These are phyloP conservation scores for Drosophila saltans DNA, from an alignment of 1,140 invertebrate species.

Conservation along the genomic window DNA sequence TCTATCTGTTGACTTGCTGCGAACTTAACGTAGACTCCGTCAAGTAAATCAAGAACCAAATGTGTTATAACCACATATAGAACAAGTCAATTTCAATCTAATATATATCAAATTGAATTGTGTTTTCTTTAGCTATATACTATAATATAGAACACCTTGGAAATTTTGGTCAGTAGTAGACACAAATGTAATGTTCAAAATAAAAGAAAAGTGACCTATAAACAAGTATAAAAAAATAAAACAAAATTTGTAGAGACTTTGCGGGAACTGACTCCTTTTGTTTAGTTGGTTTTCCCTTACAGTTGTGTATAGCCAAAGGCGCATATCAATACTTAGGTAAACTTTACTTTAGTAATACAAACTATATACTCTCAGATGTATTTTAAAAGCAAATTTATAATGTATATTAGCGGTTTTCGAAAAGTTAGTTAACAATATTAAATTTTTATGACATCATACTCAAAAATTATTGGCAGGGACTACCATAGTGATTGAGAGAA, in stretches of 20 bases:
- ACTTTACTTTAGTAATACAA: not conserved
- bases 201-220: no score
- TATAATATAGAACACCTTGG: not conserved
- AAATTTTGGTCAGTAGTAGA: not conserved
- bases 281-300: not conserved
- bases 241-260: not conserved
- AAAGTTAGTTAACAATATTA: not conserved
- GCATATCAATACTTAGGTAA: not conserved
- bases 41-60: conserved; percentile 26
- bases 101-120: not conserved
- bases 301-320: not conserved
- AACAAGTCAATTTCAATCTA: not conserved
- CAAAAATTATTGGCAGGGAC: no score
- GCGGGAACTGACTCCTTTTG: not conserved
- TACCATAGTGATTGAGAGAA: no score
- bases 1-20: conserved; percentile 57
- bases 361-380: not conserved
- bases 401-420: not conserved
- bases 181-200: not conserved
- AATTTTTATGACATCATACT: not conserved
- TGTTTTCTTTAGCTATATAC: not conserved
- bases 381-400: not conserved
- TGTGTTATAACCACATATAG: conserved; percentile 1
- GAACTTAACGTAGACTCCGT: conserved; percentile 54
- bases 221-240: no score